Conservation (phyloP, 2,888 invertebrate species). For the Portevinia maculata region DNA sequence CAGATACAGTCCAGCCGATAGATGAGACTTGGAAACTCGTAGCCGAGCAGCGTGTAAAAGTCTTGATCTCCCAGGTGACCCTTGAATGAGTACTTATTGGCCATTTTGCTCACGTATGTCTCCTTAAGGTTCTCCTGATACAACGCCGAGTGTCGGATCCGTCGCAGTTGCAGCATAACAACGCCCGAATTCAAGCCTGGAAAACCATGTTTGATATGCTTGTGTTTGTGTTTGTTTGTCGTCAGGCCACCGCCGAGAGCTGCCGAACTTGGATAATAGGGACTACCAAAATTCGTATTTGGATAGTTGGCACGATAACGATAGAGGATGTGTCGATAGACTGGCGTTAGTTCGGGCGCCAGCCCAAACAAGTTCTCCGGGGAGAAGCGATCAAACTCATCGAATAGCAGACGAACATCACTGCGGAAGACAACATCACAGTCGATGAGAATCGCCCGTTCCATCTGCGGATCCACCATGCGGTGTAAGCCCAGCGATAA, state of each 20-base stretch:
- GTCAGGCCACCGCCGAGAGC: constrained; percentile 49
- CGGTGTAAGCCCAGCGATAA: constrained; percentile 89
- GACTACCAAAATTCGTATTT: constrained; percentile 85
- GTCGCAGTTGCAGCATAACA: constrained; percentile 87
- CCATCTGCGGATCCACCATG: constrained; percentile 86
- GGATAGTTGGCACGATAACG: constrained; percentile 86
- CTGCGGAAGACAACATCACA: constrained; percentile 89
- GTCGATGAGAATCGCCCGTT: constrained; percentile 88
- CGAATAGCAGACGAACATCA: constrained; percentile 87
- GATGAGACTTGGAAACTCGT: constrained; percentile 88
- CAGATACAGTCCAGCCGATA: constrained; percentile 90
- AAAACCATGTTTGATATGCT: constrained; percentile 83
- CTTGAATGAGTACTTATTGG: constrained; percentile 86
- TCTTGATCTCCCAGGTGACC: constrained; percentile 93
- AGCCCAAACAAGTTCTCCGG: constrained; percentile 87
- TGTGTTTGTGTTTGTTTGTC: constrained; percentile 76
- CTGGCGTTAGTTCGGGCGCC: constrained; percentile 89
- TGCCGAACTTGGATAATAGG: constrained; percentile 79
- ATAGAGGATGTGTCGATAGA: constrained; percentile 90
- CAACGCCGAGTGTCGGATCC: constrained; percentile 85
- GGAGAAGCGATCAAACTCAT: constrained; percentile 87
- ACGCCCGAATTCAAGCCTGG: constrained; percentile 94
- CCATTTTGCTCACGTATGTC: constrained; percentile 84
- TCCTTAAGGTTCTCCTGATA: constrained; percentile 85
- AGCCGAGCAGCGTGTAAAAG: constrained; percentile 89